These are phyloP conservation scores for Elaphurus davidianus DNA, from an alignment of 2,113 vertebrate genomes.

Conservation along the genomic window DNA sequence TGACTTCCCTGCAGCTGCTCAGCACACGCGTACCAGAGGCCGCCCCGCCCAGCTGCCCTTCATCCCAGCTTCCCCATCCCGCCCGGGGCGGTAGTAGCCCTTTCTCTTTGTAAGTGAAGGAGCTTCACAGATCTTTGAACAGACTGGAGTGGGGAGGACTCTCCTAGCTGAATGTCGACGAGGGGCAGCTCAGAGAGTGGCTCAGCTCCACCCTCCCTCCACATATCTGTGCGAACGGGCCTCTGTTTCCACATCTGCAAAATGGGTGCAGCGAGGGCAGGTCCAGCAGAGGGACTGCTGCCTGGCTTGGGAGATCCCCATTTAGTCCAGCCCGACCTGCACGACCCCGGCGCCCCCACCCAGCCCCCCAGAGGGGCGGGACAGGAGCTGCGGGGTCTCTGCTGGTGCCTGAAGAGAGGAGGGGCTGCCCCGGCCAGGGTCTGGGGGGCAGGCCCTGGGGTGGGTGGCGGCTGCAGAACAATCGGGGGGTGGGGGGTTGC, in stretches of 20 bases:
- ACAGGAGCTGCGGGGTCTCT: neutral
- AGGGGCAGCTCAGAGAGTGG: neutral
- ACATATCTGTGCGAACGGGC: fast-evolving
- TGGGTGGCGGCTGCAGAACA: neutral
- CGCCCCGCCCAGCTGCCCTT: neutral
- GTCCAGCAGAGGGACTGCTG: neutral
- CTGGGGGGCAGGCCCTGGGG: neutral
- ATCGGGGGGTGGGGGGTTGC: neutral
- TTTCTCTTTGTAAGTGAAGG: neutral
- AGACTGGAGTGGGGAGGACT: neutral
- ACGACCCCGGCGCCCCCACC: fast-evolving
- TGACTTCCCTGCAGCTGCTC: fast-evolving
- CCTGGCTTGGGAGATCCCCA: neutral
- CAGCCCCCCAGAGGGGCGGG: fast-evolving
- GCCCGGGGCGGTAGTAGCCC: neutral
- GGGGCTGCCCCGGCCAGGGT: neutral
- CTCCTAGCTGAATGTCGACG: fast-evolving
- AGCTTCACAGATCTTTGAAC: neutral
- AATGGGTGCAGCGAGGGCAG: neutral
- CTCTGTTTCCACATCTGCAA: neutral
- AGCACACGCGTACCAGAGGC: neutral
- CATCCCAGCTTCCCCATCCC: neutral
- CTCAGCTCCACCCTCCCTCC: neutral
- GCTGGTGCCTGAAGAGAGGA: neutral
- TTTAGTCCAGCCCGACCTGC: neutral